Evolutionary conservation across 1,140 invertebrate species (phyloP).

Genomic region (Philopotamus ludificatus): DNA sequence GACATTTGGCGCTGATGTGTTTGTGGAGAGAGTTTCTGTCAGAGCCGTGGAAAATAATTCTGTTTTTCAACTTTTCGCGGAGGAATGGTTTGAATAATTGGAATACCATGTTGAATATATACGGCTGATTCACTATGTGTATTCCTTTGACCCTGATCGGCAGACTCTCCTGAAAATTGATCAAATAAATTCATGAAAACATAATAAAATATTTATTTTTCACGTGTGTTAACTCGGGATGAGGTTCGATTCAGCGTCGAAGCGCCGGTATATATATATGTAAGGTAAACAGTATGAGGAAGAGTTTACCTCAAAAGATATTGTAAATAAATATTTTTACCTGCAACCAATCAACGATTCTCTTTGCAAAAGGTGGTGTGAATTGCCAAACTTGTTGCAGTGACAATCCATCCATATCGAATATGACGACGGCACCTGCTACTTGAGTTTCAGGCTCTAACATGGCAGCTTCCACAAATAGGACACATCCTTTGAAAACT

Average conservation of each 20-base stretch:
- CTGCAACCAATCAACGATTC: constrained; percentile 79
- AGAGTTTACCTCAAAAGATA: too few relatives aligned
- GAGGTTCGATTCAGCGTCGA: too few relatives aligned
- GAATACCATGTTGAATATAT: constrained; percentile 85
- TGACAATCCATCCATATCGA: constrained; percentile 80
- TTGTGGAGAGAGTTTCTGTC: constrained; percentile 78
- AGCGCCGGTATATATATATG: too few relatives aligned
- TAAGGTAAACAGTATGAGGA: too few relatives aligned
- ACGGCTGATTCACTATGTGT: constrained; percentile 85
- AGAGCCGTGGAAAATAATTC: constrained; percentile 81
- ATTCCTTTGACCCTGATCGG: constrained; percentile 81
- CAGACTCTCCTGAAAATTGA: constrained; percentile 67
- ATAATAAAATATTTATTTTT: too few relatives aligned
- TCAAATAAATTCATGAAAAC: constrained; percentile 18
- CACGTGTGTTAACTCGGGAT: too few relatives aligned
- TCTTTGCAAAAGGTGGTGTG: constrained; percentile 76
- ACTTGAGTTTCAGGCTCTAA: constrained; percentile 75
- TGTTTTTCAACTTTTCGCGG: constrained; percentile 69
- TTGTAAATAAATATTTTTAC: too few relatives aligned
- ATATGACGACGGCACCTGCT: constrained; percentile 72
- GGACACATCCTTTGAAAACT: constrained; percentile 77
- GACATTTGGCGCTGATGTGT: constrained; percentile 72
- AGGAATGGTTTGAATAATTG: constrained; percentile 85
- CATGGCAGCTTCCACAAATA: constrained; percentile 78
- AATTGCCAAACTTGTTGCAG: constrained; percentile 81